Evolutionary conservation across 2,888 invertebrate genomes (phyloP).

Genomic region (Netelia melanura): DNA sequence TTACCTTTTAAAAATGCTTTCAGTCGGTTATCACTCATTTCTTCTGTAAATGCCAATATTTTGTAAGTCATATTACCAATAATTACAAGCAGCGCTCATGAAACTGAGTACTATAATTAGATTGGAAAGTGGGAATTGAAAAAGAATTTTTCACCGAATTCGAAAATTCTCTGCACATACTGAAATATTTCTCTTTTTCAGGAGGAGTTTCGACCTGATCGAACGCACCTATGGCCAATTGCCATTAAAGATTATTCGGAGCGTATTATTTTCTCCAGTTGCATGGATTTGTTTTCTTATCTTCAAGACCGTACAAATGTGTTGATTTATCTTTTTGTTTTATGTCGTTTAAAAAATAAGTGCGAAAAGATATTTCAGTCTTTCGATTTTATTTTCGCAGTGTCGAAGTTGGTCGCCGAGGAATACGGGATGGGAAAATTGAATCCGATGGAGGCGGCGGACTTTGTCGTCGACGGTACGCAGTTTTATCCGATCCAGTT

Average conservation of each 20-base stretch:
- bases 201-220: slow-evolving; percentile 16
- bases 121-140: not conserved
- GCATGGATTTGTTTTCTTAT: too few relatives aligned
- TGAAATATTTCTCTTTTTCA: slow-evolving; percentile 44
- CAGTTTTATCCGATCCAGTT: slow-evolving; percentile 24
- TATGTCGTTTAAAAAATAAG: not conserved
- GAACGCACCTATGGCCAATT: not conserved
- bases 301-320: not conserved
- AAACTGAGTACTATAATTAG: too few relatives aligned
- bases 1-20: too few relatives aligned
- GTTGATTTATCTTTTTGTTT: not conserved
- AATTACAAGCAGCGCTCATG: too few relatives aligned
- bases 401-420: slow-evolving; percentile 65
- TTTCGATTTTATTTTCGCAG: slow-evolving; percentile 56
- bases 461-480: slow-evolving; percentile 1
- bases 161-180: not conserved
- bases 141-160: not conserved
- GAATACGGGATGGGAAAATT: slow-evolving; percentile 72
- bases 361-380: not conserved
- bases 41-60: not conserved
- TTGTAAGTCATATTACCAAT: too few relatives aligned
- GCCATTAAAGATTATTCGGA: not conserved
- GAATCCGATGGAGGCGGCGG: slow-evolving; percentile 37
- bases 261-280: too few relatives aligned
- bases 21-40: not conserved